phyloP scores from a whole-genome alignment of 2,888 invertebrate genomes.

The Nyleta sp. region DNA sequence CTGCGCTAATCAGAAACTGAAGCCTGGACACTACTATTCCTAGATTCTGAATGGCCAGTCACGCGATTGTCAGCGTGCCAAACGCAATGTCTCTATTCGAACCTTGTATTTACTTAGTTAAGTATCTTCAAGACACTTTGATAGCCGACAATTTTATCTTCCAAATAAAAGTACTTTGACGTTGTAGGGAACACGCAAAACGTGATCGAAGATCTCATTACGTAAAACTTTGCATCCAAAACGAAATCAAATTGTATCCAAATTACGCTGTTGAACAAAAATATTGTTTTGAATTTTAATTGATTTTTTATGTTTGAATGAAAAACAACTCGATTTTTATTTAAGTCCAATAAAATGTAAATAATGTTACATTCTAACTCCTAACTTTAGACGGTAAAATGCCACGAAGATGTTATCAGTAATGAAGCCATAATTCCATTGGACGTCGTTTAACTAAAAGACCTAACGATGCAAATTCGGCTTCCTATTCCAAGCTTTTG shows the following conservation, averaged over 20 bases:
- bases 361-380: too few relatives aligned
- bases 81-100: constrained; percentile 33
- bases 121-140: constrained; percentile 32
- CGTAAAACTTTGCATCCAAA: too few relatives aligned
- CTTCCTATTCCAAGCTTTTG: not conserved
- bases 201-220: not conserved
- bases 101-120: constrained; percentile 21
- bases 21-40: constrained; percentile 27
- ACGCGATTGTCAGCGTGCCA: constrained; percentile 44
- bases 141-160: constrained; percentile 27
- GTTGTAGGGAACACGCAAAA: not conserved
- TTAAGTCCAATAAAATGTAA: too few relatives aligned
- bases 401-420: too few relatives aligned
- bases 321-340: too few relatives aligned
- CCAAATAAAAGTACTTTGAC: constrained; percentile 1
- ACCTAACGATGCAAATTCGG: not conserved
- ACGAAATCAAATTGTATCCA: too few relatives aligned
- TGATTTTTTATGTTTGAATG: not conserved
- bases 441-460: not conserved
- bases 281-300: not conserved
- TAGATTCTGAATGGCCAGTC: constrained; percentile 35
- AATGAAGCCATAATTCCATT: too few relatives aligned
- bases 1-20: constrained; percentile 29
- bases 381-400: too few relatives aligned
- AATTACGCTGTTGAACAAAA: too few relatives aligned